A percentile compares a stretch with the other conserved stretches of the same genome.
phyloP scores from a whole-genome alignment of 2,797 vertebrate species.

The Allobates femoralis region DNA sequence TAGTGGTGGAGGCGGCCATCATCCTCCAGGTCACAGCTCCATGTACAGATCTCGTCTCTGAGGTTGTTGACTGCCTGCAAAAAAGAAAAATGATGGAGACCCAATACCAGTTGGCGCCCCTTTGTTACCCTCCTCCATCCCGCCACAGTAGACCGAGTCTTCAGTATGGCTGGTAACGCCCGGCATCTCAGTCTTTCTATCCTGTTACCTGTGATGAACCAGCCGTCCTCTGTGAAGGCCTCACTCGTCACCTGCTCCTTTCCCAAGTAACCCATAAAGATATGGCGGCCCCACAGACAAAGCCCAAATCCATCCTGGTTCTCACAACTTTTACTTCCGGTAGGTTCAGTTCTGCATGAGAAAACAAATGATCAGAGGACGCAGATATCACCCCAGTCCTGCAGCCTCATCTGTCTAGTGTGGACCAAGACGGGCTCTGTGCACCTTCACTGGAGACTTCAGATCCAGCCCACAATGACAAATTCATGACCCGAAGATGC shows the following conservation, averaged over 20 bases:
- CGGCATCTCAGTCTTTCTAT: too few relatives aligned
- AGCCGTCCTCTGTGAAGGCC: conserved; percentile 18
- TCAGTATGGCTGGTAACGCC: too few relatives aligned
- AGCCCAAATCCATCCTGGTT: background rate
- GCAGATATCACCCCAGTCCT: too few relatives aligned
- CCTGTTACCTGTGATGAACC: background rate
- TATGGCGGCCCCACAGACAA: conserved; percentile 26
- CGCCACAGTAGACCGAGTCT: too few relatives aligned
- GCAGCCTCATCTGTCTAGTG: too few relatives aligned
- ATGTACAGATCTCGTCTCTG: background rate
- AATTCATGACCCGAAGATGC: too few relatives aligned
- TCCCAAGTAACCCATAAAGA: conserved; percentile 42
- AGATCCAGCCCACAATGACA: too few relatives aligned
- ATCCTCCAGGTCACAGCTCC: background rate
- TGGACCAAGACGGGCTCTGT: too few relatives aligned
- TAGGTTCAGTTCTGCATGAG: background rate
- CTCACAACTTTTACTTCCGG: background rate
- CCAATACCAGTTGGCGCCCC: too few relatives aligned
- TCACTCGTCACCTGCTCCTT: background rate
- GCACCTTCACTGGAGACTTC: too few relatives aligned
- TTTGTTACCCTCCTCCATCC: too few relatives aligned
- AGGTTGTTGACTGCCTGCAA: background rate
- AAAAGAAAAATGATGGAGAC: background rate
- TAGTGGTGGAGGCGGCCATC: too few relatives aligned
- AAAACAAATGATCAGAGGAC: background rate